Base-by-base conservation (phyloP, 2,888 invertebrate genomes). In the Heliconius aoede region DNA sequence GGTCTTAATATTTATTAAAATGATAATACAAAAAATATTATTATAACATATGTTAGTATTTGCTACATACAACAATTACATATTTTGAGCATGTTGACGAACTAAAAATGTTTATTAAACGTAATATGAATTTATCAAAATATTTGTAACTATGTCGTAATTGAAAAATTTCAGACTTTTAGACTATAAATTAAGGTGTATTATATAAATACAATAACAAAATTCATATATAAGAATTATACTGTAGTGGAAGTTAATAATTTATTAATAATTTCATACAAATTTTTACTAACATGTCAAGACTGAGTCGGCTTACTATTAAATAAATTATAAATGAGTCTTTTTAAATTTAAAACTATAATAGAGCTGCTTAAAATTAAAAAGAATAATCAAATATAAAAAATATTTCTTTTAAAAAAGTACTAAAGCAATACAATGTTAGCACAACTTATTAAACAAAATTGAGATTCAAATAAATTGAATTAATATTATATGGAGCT, bases 371-470 rank as follows among this genome's bases (percentile, higher is more conserved):
- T 36, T 36, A 24, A 40, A 36, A 8, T 36, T 8, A 40, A 24
- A 40, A 24, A 13, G 15, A 3, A 55, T 55, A n/a, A 55, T 55
- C 15, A 24, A 65, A 15, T 60, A 26, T 55, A 15, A 24, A 64
- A 64, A 64, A 32, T 13, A 51, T 40, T 5, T 36, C 0, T 13
- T 36, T 36, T 64, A 18, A 46, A 68, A 68, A 21, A 51, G 4
- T 69, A 51, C 11, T n/a, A 24, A n/a, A 55, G 21, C 21, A 55
- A 32, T 32, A 69, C n/a, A 69, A 55, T 30, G 30, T 11, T 55
- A 69, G 32, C 55, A 55, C 30, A 18, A 69, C 24, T n/a, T 69
- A 30, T 69, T 32, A 15, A 51, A 69, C 8, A 30, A n/a, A 55
- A 69, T 30, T n/a, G 30, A 32, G 28, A 55, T n/a, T 64, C 11